A percentile compares a stretch with the other conserved stretches of the same genome.
phyloP scores from a whole-genome alignment of 1,140 invertebrate genomes.

The Heliconius hewitsoni region DNA sequence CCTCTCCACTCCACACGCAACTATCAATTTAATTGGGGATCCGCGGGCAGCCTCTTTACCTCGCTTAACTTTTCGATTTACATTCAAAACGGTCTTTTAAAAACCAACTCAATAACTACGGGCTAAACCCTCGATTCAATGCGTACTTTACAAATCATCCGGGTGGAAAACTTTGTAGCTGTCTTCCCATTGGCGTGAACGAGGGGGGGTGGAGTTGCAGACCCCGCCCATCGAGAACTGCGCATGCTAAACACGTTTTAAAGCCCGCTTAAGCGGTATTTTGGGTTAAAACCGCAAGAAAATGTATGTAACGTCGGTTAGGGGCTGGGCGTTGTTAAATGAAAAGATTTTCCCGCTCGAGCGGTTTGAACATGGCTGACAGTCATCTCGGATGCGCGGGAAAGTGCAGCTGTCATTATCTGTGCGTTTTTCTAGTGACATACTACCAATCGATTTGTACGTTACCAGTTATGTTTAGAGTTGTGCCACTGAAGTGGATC shows the following conservation, averaged over 20 bases:
- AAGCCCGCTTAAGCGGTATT: slow-evolving; percentile 80
- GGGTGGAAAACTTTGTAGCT: slow-evolving; percentile 60
- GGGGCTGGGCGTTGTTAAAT: slow-evolving; percentile 77
- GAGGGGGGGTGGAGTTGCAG: slow-evolving; percentile 53
- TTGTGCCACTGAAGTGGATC: background rate
- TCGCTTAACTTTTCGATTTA: slow-evolving; percentile 80
- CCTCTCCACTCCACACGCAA: slow-evolving; percentile 59
- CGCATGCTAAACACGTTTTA: slow-evolving; percentile 79
- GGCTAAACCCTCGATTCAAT: slow-evolving; percentile 69
- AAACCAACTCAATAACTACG: slow-evolving; percentile 79
- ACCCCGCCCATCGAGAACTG: slow-evolving; percentile 57
- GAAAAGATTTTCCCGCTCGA: slow-evolving; percentile 77
- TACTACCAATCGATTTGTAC: slow-evolving; percentile 32
- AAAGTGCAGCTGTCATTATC: slow-evolving; percentile 63
- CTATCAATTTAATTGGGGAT: slow-evolving; percentile 80
- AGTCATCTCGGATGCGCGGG: slow-evolving; percentile 68
- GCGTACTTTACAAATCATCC: slow-evolving; percentile 70
- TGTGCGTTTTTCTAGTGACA: slow-evolving; percentile 39
- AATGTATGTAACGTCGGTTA: slow-evolving; percentile 77
- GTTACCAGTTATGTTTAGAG: slow-evolving; percentile 2
- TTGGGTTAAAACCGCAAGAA: slow-evolving; percentile 79
- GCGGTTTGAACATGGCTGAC: slow-evolving; percentile 75
- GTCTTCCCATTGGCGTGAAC: slow-evolving; percentile 51
- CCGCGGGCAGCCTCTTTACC: slow-evolving; percentile 74
- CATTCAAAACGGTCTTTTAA: slow-evolving; percentile 80